Evolutionary conservation across 2,888 invertebrate species (phyloP), one percentile per base, ranked within the genome.

Genomic region (Strigamia transsilvanica): DNA sequence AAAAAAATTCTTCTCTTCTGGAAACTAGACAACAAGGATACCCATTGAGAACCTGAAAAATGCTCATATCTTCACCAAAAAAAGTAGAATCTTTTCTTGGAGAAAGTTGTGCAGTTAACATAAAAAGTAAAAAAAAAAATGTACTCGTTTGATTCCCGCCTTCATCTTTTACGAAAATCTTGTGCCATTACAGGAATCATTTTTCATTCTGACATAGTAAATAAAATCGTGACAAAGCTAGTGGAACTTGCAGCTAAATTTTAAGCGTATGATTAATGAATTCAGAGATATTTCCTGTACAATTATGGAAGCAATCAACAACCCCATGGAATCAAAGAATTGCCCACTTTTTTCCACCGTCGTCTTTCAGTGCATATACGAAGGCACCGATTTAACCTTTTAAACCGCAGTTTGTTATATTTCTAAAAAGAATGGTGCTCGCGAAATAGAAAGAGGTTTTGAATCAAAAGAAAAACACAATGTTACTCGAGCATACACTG

Each of bases 11-110:
- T 73, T 27, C 73, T 73, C 73, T 73, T 73, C 73, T 73, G 73
- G 73, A 73, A 73, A 73, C 73, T 73, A 73, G 73, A 73, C 73
- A 73, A 73, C 73, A 73, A 73, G 73, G 73, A n/a, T 73, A 73
- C 73, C 73, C 73, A 73, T 73, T 73, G 27, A 73, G 73, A 73
- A 73, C 73, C 73, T 73, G 73, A 73, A 73, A 73, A 73, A 73
- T 73, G 73, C 73, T 73, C 73, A 73, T 73, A 73, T 73, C 73
- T 32, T 73, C 23, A 32, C 73, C 73, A 32, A 73, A 73, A 73
- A 73, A 73, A 73, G 32, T 7, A 27, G 32, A 32, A 73, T 27
- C 73, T 73, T 73, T 73, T 73, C 73, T 73, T 73, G 23, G 73
- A 73, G 73, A 73, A 73, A 73, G 27, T 73, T 73, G 73, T 23